Evolutionary conservation across 2,888 invertebrate species (phyloP).

Genomic region (Nemotelus nigrinus): DNA sequence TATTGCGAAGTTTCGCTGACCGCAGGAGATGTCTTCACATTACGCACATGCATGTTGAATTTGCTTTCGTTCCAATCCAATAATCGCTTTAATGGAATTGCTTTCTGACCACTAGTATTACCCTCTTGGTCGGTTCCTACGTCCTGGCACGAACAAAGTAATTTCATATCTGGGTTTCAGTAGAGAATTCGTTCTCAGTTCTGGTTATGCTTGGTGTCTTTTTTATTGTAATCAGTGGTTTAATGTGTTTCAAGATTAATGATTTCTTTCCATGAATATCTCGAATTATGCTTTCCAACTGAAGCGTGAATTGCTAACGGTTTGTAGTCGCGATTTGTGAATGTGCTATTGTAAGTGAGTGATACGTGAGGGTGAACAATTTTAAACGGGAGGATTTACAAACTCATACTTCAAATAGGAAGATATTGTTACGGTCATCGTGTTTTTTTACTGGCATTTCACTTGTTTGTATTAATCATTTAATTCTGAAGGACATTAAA

Average conservation of each 20-base stretch:
- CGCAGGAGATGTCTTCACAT: not conserved
- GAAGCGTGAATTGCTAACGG: constrained; percentile 13
- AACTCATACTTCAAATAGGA: too few relatives aligned
- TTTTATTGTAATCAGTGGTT: constrained; percentile 30
- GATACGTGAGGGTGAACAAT: not conserved
- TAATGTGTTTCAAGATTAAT: constrained; percentile 34
- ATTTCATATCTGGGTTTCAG: too few relatives aligned
- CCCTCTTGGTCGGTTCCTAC: not conserved
- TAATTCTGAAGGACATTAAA: too few relatives aligned
- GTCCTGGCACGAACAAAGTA: not conserved
- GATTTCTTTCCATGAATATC: constrained; percentile 33
- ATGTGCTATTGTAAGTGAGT: not conserved
- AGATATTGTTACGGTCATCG: too few relatives aligned
- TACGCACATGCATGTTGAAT: constrained; percentile 19
- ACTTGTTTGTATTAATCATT: too few relatives aligned
- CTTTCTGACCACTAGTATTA: not conserved
- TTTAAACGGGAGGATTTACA: too few relatives aligned
- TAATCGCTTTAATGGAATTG: constrained; percentile 20
- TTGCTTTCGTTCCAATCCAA: constrained; percentile 34
- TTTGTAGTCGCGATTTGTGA: not conserved
- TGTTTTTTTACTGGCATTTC: too few relatives aligned
- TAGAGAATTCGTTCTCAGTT: not conserved
- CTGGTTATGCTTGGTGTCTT: constrained; percentile 6
- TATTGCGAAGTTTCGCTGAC: not conserved
- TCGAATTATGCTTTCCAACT: constrained; percentile 19